phyloP scores from a whole-genome alignment of 2,888 invertebrate species.

The Caradrina clavipalpis region DNA sequence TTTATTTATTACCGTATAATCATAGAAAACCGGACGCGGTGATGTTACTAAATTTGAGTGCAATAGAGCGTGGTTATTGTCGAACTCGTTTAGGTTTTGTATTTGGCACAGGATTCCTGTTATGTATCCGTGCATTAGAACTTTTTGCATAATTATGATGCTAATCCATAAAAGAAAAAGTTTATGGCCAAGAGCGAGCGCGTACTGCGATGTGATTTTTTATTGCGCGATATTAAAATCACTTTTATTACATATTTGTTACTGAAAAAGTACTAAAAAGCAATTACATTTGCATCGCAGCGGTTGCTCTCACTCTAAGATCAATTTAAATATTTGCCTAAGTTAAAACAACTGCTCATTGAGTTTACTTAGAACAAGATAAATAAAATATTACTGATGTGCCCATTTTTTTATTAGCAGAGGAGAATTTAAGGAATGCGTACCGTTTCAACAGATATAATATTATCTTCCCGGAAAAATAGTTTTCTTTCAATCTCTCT shows the following conservation, averaged over 20 bases:
- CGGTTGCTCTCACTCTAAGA: no score
- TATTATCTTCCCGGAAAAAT: neutral
- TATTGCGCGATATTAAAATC: no score
- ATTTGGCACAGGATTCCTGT: conserved; percentile 42
- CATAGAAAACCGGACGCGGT: conserved; percentile 78
- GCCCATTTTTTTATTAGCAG: no score
- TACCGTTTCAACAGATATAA: neutral
- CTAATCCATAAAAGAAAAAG: neutral
- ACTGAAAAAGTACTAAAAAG: no score
- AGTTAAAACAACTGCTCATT: neutral
- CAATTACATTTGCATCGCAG: no score
- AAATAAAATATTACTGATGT: no score
- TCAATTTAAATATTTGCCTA: no score
- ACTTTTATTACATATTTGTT: no score
- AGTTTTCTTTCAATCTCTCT: neutral
- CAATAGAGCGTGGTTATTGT: conserved; percentile 80
- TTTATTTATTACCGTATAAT: conserved; percentile 69
- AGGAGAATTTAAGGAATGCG: no score
- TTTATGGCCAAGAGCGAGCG: neutral
- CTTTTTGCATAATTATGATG: conserved; percentile 17
- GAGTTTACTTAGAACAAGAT: neutral
- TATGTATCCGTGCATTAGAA: conserved; percentile 16
- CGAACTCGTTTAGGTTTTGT: conserved; percentile 65
- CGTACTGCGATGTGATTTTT: no score
- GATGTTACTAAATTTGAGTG: conserved; percentile 76